These are phyloP conservation scores for Botia kubotai DNA, from an alignment of 2,797 vertebrate species.

Conservation along the genomic window DNA sequence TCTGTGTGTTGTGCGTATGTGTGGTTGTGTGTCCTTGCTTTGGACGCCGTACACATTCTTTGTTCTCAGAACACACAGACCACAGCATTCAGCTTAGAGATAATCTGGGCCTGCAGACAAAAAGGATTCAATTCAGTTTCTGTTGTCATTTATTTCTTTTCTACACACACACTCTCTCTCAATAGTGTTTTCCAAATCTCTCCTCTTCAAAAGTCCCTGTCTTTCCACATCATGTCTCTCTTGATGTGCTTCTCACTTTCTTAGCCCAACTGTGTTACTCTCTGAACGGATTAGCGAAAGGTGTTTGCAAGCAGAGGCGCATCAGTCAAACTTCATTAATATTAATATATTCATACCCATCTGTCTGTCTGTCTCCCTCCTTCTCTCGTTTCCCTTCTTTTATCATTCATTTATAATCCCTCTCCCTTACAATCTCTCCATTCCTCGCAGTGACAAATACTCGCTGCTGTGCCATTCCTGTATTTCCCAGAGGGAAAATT, in stretches of 20 bases:
- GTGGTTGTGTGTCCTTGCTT: constrained; percentile 28
- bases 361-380: constrained; percentile 67
- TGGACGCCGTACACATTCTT: constrained; percentile 37
- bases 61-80: constrained; percentile 55
- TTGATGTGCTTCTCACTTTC: constrained; percentile 47
- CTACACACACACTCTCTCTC: constrained; percentile 52
- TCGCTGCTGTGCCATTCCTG: constrained; percentile 38
- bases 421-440: constrained; percentile 44
- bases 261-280: constrained; percentile 53
- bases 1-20: constrained; percentile 46
- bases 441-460: constrained; percentile 49
- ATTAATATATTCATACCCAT: constrained; percentile 82
- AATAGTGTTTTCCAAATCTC: constrained; percentile 47
- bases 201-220: constrained; percentile 48
- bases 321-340: constrained; percentile 80
- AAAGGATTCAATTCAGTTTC: constrained; percentile 75
- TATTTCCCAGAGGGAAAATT: constrained; percentile 39
- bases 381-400: constrained; percentile 37
- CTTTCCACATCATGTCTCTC: constrained; percentile 38
- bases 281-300: constrained; percentile 76
- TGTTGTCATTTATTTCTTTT: constrained; percentile 55
- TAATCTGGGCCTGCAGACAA: constrained; percentile 77
- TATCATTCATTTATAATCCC: constrained; percentile 63
- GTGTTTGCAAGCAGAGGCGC: constrained; percentile 76
- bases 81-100: constrained; percentile 68